These are phyloP conservation scores for Labia minor DNA, from an alignment of 2,888 invertebrate species.

Conservation along the genomic window DNA sequence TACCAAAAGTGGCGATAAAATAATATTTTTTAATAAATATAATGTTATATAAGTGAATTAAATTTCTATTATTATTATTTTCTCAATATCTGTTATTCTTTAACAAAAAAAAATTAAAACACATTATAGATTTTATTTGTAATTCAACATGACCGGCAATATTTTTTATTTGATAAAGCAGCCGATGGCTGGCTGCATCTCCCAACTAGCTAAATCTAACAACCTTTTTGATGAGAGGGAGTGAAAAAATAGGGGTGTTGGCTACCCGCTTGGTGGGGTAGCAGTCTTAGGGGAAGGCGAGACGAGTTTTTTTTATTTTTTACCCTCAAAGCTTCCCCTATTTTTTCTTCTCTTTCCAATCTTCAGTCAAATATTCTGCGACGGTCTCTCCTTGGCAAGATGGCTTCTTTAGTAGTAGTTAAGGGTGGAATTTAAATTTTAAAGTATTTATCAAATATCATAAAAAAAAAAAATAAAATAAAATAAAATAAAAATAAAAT, in stretches of 20 bases:
- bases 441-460: no score
- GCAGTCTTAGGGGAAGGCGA: conserved; percentile 7
- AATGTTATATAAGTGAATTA: no score
- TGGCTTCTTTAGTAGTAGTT: neutral
- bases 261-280: neutral
- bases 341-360: neutral
- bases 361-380: neutral
- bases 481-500: neutral
- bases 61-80: no score
- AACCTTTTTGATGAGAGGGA: conserved; percentile 13
- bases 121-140: no score
- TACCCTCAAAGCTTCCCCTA: conserved; percentile 8
- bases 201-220: conserved; percentile 7
- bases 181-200: neutral
- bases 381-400: neutral
- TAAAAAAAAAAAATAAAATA: no score
- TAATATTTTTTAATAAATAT: no score
- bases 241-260: conserved; percentile 13
- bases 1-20: no score
- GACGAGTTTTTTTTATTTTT: conserved; percentile 13
- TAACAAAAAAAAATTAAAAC: no score
- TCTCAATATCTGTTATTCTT: no score
- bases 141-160: neutral
- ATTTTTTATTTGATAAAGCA: neutral
- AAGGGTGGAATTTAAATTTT: no score